Evolutionary conservation across 2,888 invertebrate species (phyloP), one percentile per base, ranked within the genome.

Genomic region (Tortricodes alternella): DNA sequence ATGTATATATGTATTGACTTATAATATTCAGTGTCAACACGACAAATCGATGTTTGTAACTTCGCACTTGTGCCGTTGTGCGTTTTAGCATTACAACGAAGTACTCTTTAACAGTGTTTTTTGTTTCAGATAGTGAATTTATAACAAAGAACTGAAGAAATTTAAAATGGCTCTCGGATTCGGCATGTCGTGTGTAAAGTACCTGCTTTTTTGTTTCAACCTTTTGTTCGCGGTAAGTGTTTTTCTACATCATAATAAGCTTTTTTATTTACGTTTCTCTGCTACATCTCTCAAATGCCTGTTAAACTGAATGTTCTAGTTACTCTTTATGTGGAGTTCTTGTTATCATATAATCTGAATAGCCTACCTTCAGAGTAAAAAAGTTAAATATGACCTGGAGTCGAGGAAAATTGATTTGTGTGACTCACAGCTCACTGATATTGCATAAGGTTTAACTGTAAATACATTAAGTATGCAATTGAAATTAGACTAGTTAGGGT

Each of bases 171-270:
- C 95, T 89, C 92, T 94, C 71, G 94, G 94, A 66, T 94, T 94
- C 68, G 95, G 96, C 77, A 95, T 96, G 94, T 94, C 96, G 70
- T 96, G 96, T 90, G 94, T 97, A 70, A 97, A 97, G 89, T 97
- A 96, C 83, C 92, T 97, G 59, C 93, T 97, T 46, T 97, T 97
- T 85, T 92, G 95, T 68, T 96, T 97, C 92, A 97, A 97, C 88
- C 92, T 97, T 67, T 85, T 96, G 66, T 96, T 97, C 90, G 96
- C 96, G 88, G 97, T 97, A 89, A 94, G 96, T 92, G 68, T 63
- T 59, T 61, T 69, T 65, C 52, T 59, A 44, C 49, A 50, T 24
- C 55, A 50, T 19, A 29, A 19, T 15, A 37, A 27, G 18, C 32
- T 27, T 61, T 58, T 62, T 59, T 56, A 60, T 62, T 66, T 62